Evolutionary conservation across 1,140 invertebrate genomes (phyloP).

Genomic region (Micrasema minimum): DNA sequence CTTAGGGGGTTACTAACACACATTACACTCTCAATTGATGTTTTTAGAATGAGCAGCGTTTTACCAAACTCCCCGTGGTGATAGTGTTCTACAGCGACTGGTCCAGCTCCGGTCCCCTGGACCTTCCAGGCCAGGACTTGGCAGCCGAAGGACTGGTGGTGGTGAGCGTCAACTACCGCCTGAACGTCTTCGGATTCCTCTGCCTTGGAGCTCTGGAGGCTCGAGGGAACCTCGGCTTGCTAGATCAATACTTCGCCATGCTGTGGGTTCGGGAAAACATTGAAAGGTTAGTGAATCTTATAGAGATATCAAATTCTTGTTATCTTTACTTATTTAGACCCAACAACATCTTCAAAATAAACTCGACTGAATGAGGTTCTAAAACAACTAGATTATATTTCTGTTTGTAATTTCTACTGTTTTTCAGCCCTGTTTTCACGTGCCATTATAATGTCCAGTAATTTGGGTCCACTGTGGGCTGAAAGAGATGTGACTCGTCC

Average conservation of each 20-base stretch:
- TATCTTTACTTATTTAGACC: no score
- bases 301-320: no score
- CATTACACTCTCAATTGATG: no score
- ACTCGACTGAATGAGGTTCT: no score
- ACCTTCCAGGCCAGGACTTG: constrained; percentile 71
- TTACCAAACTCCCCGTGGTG: constrained; percentile 68
- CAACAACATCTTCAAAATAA: no score
- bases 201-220: constrained; percentile 68
- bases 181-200: constrained; percentile 78
- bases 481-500: constrained; percentile 66
- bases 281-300: constrained; percentile 53
- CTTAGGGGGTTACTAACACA: no score
- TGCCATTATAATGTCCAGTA: constrained; percentile 78
- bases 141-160: constrained; percentile 74
- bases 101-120: constrained; percentile 55
- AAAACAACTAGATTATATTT: no score
- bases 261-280: constrained; percentile 80
- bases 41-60: constrained; percentile 65
- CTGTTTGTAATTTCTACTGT: constrained; percentile 3
- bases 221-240: constrained; percentile 75
- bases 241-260: constrained; percentile 78
- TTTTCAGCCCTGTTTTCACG: constrained; percentile 72
- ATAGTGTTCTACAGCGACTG: constrained; percentile 59
- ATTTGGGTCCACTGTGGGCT: constrained; percentile 73
- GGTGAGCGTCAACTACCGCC: constrained; percentile 72